Evolutionary conservation across 2,113 vertebrate genomes (phyloP).

Genomic region (Engystomops pustulosus): DNA sequence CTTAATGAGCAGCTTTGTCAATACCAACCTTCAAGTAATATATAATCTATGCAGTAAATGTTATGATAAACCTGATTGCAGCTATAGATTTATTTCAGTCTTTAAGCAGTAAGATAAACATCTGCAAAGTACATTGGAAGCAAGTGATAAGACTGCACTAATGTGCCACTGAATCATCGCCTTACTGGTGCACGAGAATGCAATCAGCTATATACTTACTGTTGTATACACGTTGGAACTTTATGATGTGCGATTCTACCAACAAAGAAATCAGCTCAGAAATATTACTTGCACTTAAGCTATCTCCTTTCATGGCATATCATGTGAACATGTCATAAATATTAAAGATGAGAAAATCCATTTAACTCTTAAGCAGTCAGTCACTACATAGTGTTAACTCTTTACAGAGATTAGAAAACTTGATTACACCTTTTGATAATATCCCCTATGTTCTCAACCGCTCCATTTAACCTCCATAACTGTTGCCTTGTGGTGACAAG

Average conservation of each 20-base stretch:
- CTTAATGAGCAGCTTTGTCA: background rate
- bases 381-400: too few relatives aligned
- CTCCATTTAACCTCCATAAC: too few relatives aligned
- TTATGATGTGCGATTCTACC: background rate
- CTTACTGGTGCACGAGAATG: background rate
- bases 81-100: background rate
- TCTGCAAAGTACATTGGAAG: background rate
- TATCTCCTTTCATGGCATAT: too few relatives aligned
- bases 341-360: too few relatives aligned
- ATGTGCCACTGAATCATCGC: constrained; percentile 1
- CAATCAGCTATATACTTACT: background rate
- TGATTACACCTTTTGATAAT: too few relatives aligned
- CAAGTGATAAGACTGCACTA: background rate
- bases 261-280: background rate
- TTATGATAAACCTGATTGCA: background rate
- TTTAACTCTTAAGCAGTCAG: too few relatives aligned
- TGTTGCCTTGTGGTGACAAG: too few relatives aligned
- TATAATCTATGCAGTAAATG: background rate
- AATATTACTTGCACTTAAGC: too few relatives aligned
- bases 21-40: background rate
- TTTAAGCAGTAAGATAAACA: background rate
- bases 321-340: too few relatives aligned
- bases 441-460: too few relatives aligned
- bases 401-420: too few relatives aligned
- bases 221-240: background rate